phyloP scores from a whole-genome alignment of 2,797 vertebrate genomes.

The Steatocranus sp. region DNA sequence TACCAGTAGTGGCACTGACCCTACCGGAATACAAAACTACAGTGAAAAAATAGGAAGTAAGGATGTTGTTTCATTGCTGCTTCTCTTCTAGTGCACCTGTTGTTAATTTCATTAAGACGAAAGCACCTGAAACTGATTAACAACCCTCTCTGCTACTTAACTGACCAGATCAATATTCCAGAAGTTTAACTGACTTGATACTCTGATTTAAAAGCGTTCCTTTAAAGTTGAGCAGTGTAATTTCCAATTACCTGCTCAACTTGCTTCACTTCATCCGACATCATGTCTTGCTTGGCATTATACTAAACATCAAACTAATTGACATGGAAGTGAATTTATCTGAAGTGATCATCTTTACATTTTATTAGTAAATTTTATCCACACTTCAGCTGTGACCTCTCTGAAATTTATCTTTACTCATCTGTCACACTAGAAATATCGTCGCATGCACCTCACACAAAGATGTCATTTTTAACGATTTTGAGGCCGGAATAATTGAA shows the following conservation, averaged over 20 bases:
- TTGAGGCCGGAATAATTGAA: constrained; percentile 21
- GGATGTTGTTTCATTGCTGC: neutral
- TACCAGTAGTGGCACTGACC: neutral
- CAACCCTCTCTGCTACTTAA: neutral
- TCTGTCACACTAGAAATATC: constrained; percentile 23
- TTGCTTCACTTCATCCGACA: neutral
- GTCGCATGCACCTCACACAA: constrained; percentile 12
- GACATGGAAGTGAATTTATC: neutral
- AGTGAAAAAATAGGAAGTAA: neutral
- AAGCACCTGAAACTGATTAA: neutral
- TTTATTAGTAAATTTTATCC: constrained; percentile 30
- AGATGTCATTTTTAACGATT: constrained; percentile 51
- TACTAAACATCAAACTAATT: neutral
- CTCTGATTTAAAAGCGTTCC: neutral
- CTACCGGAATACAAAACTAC: neutral
- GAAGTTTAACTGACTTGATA: neutral
- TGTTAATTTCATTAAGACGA: neutral
- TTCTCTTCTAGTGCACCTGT: neutral
- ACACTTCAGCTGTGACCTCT: constrained; percentile 18
- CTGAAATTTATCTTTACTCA: constrained; percentile 19
- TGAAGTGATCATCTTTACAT: constrained; percentile 16
- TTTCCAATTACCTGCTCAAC: neutral
- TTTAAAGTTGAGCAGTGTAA: neutral
- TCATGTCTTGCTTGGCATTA: neutral
- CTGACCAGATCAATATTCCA: neutral